Evolutionary conservation across 2,888 invertebrate genomes (phyloP).

Genomic region (Platycnemis pennipes): DNA sequence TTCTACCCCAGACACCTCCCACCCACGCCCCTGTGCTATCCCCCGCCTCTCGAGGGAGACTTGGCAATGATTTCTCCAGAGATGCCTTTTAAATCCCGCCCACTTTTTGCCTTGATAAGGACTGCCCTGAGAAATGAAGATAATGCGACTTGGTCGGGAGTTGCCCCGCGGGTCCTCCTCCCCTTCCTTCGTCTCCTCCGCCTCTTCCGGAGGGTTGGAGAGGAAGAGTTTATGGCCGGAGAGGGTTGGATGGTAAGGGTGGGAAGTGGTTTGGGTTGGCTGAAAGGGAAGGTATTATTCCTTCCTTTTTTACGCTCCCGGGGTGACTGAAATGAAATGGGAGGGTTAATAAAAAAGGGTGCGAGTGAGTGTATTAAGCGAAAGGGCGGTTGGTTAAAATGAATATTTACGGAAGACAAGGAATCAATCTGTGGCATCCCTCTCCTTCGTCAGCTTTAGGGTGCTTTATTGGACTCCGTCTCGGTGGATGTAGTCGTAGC

Average conservation of each 20-base stretch:
- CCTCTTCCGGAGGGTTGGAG: not conserved
- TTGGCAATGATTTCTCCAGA: constrained; percentile 62
- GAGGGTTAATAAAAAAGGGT: constrained; percentile 37
- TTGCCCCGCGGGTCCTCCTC: not conserved
- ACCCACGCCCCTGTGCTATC: not conserved
- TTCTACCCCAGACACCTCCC: not conserved
- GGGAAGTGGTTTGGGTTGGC: no score
- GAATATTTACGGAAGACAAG: constrained; percentile 56
- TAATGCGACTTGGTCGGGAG: constrained; percentile 21
- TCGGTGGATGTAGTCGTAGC: not conserved
- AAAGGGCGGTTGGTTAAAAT: constrained; percentile 16
- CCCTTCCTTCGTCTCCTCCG: not conserved
- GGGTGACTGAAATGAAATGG: constrained; percentile 49
- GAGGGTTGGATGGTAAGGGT: not conserved
- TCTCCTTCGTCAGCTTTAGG: not conserved
- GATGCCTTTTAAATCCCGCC: constrained; percentile 58
- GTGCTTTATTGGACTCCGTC: not conserved
- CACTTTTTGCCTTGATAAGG: constrained; percentile 64
- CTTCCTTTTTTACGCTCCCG: not conserved
- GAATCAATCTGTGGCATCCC: constrained; percentile 49
- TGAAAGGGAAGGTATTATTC: not conserved
- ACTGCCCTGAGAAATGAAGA: constrained; percentile 66
- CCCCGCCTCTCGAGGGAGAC: constrained; percentile 28
- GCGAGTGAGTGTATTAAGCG: not conserved
- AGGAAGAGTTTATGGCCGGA: not conserved